phyloP scores from a whole-genome alignment of 2,888 invertebrate genomes.

The Troilus luridus region DNA sequence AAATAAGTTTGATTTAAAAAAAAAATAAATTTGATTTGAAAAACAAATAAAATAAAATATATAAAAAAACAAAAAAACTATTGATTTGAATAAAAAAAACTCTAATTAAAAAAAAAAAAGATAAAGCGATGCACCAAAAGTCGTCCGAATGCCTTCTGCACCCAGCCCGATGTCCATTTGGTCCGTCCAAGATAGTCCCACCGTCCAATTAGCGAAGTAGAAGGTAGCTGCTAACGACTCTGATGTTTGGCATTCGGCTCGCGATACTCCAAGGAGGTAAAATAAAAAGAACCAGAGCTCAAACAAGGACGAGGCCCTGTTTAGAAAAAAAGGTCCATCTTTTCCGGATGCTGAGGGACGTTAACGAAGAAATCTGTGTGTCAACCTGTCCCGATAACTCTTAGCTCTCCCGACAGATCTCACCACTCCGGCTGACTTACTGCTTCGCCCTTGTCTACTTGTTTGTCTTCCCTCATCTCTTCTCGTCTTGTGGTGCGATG shows the following conservation, averaged over 20 bases:
- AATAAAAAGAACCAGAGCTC: not conserved
- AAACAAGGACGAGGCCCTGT: not conserved
- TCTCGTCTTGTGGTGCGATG: not conserved
- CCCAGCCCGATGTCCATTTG: not conserved
- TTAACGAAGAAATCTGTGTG: conserved; percentile 38
- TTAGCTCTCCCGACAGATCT: not conserved
- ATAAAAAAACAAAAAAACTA: too few species aligned
- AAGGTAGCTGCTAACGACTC: conserved; percentile 25
- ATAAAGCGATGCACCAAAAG: not conserved
- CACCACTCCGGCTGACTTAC: conserved; percentile 4
- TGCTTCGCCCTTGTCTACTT: not conserved
- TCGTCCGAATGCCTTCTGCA: not conserved
- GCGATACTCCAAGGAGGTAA: not conserved
- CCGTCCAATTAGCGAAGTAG: conserved; percentile 2
- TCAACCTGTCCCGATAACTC: not conserved
- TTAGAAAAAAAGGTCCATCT: not conserved
- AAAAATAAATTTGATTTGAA: too few species aligned
- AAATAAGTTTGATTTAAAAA: too few species aligned
- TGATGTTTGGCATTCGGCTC: conserved; percentile 31
- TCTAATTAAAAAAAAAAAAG: too few species aligned
- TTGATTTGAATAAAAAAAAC: too few species aligned
- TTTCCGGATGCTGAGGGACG: not conserved
- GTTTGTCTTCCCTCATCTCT: conserved; percentile 17
- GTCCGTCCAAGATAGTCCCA: not conserved
- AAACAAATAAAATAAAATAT: too few species aligned